Base-by-base conservation (phyloP, 2,888 invertebrate species). In the Cetonia aurata region DNA sequence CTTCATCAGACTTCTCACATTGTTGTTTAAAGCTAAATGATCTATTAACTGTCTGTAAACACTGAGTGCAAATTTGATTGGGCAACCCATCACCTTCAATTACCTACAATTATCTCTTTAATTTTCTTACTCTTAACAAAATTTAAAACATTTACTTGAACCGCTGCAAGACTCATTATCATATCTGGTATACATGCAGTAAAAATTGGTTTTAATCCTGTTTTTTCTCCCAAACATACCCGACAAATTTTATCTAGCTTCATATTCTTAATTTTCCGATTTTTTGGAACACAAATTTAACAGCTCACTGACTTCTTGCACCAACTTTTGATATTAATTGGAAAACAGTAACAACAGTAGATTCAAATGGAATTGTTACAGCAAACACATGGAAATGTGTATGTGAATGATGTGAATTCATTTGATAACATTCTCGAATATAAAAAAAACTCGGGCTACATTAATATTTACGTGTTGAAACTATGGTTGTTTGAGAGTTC, bases 61-160 rank as follows among this genome's bases (percentile, higher is more conserved):
- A 85, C 70, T 85, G 85, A 0, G 78, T 79, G 73, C 85, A 85
- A 31, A 85, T 83, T 76, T 83, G 82, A 69, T 80, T 73, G 6
- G 85, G 85, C 62, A 85, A 74, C 52, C 84, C 84, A 76, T 85
- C 85, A 10, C 83, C 83, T 76, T 84, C 79, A 31, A 83, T 76
- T 37, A 84, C 78, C 84, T 84, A 73, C 62, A 73, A 75, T 31
- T 48, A 42, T 66, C 57, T 48, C 50, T 70, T 8, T 17, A 59
- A 19, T 66, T 66, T 17, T 52, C 41, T 33, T 17, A 67, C 10
- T 6, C 19, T 31, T 1, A 2, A 9, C 9, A 60, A 55, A 37
- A 37, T 6, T 33, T 15, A 50, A 50, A n/a, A 9, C 6, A 15
- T 15, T 73, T 78, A 83, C 83, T 79, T 84, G 83, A 60, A 84